These are phyloP conservation scores for Porites evermanni DNA, from an alignment of 92 coral and sea anemone genomes.

Conservation along the genomic window DNA sequence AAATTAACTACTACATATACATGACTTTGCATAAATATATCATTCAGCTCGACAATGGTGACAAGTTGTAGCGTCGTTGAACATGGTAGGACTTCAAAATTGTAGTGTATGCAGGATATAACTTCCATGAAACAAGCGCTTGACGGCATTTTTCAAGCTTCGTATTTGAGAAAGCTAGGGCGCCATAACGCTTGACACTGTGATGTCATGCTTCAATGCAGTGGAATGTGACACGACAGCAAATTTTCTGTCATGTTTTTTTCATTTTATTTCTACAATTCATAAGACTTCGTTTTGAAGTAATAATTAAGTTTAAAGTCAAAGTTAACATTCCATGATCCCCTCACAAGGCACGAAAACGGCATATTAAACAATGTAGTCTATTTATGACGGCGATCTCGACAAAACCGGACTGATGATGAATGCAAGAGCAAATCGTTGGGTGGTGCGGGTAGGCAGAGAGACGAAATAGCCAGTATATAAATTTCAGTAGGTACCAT, in stretches of 20 bases:
- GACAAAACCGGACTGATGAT: neutral
- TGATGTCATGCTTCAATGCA: constrained; percentile 14
- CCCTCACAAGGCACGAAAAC: neutral
- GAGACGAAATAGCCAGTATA: neutral
- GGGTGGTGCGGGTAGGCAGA: neutral
- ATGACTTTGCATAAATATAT: no score
- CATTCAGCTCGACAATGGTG: no score
- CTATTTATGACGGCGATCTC: neutral
- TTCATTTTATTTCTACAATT: neutral
- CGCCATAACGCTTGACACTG: neutral
- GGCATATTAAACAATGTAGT: neutral
- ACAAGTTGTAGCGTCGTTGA: no score
- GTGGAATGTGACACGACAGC: constrained; percentile 27
- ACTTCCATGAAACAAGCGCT: no score
- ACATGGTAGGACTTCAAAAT: no score
- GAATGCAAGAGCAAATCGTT: neutral
- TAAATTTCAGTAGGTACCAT: no score
- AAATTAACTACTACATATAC: no score
- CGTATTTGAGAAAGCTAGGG: neutral
- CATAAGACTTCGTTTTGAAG: neutral
- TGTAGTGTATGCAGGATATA: no score
- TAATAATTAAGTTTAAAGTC: neutral
- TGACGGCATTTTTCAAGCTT: neutral
- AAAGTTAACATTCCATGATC: neutral
- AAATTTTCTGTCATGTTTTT: neutral